phyloP scores from a whole-genome alignment of 2,113 vertebrate genomes.

The Notarius quadriscutis region DNA sequence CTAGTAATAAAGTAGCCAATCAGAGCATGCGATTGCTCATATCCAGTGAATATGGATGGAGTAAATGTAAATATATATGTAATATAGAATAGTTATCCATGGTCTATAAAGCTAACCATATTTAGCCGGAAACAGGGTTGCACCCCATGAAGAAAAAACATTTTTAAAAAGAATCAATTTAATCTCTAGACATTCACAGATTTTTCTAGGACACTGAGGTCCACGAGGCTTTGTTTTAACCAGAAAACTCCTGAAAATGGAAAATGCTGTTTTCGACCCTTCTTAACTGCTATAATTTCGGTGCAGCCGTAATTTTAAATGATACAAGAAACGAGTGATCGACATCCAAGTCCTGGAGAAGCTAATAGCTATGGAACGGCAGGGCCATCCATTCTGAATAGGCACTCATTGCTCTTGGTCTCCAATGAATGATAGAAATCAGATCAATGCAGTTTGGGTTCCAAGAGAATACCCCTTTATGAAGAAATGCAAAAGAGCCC shows the following conservation, averaged over 20 bases:
- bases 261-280: neutral
- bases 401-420: neutral
- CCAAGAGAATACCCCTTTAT: neutral
- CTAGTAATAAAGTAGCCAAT: no score
- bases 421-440: neutral
- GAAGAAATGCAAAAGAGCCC: neutral
- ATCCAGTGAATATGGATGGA: no score
- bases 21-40: no score
- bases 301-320: neutral
- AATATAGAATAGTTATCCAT: neutral
- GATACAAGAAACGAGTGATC: neutral
- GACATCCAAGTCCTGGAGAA: neutral
- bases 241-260: neutral
- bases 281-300: neutral
- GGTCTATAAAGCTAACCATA: neutral
- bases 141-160: neutral
- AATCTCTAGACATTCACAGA: neutral
- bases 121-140: neutral
- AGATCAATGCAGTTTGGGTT: neutral
- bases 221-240: neutral
- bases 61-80: neutral
- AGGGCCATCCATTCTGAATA: neutral
- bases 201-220: neutral
- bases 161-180: neutral
- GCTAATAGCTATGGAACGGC: neutral